These are phyloP conservation scores for Paramuricea clavata DNA, from an alignment of 92 coral and sea anemone genomes.

Conservation along the genomic window DNA sequence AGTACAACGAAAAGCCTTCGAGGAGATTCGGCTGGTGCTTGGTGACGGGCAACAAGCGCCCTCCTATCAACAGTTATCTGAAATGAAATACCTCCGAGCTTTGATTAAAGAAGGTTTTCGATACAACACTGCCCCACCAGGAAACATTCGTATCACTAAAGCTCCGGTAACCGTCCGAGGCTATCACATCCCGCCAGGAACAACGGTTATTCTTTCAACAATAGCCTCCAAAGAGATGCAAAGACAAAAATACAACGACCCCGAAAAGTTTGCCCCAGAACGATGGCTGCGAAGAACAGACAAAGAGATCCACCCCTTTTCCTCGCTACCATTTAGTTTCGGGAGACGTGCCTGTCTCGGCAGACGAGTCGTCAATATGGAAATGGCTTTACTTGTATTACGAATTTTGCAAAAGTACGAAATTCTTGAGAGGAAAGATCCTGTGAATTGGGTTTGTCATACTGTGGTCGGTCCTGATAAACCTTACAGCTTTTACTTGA, in stretches of 20 bases:
- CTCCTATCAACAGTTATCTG: neutral
- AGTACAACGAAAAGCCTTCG: neutral
- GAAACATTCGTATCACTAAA: neutral
- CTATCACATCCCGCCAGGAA: neutral
- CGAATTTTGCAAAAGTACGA: neutral
- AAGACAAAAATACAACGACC: neutral
- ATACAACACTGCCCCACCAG: neutral
- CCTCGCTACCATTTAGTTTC: neutral
- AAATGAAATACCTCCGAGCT: neutral
- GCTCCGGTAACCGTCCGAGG: neutral
- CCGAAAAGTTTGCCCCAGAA: neutral
- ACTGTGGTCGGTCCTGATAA: neutral
- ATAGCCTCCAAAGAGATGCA: neutral
- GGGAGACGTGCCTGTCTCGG: neutral
- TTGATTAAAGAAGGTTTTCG: neutral
- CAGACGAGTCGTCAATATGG: neutral
- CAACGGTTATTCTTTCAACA: neutral
- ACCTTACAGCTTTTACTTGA: neutral
- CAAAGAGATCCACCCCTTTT: neutral
- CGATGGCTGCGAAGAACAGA: neutral
- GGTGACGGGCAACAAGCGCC: neutral
- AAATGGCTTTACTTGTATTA: neutral
- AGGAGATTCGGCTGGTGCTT: neutral
- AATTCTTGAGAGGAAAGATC: neutral
- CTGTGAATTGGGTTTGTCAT: neutral